Evolutionary conservation across 2,797 vertebrate genomes (phyloP), one percentile per base, ranked within the genome.

Genomic region (Craterocephalus amniculus): DNA sequence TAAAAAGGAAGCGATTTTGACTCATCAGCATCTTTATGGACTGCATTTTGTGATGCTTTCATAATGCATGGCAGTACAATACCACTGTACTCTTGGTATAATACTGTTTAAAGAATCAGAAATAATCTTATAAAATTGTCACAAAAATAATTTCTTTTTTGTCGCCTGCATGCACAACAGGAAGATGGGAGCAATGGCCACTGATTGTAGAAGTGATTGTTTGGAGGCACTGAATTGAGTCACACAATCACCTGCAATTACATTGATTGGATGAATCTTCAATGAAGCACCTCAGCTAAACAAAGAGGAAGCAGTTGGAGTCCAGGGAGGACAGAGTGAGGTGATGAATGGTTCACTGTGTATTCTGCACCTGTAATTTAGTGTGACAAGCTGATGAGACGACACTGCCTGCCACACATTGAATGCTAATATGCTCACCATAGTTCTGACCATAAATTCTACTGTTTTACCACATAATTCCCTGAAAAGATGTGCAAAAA

Each of bases 241-340:
- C 72, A 81, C 91, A 91, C 90, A 93, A 91, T 93, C 88, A 79
- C 72, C 78, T 58, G 52, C 91, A 93, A 93, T 92, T 94, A 93
- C 86, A 93, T 91, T 90, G 92, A 91, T 92, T 91, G 88, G 88
- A 89, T 80, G 85, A 90, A 84, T 87, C 81, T 88, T 81, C 84
- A 35, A 83, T 83, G 58, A 78, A 78, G 74, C 74, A 40, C 63
- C 49, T 22, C 59, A 31, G 69, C 84, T 70, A 86, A 88, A 92
- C 85, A 92, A 89, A 92, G 85, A 86, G 84, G 85, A 89, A 91
- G 75, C 87, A 75, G 87, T 87, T 22, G 74, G 80, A 83, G 84
- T 70, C 76, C 71, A 49, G 70, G 72, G 89, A 91, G 83, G 83
- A 87, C 82, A 75, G 76, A 60, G 87, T 45, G 78, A 80, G 72